Evolutionary conservation across 2,797 vertebrate species (phyloP).

Genomic region (Bryconaethiops microstoma): DNA sequence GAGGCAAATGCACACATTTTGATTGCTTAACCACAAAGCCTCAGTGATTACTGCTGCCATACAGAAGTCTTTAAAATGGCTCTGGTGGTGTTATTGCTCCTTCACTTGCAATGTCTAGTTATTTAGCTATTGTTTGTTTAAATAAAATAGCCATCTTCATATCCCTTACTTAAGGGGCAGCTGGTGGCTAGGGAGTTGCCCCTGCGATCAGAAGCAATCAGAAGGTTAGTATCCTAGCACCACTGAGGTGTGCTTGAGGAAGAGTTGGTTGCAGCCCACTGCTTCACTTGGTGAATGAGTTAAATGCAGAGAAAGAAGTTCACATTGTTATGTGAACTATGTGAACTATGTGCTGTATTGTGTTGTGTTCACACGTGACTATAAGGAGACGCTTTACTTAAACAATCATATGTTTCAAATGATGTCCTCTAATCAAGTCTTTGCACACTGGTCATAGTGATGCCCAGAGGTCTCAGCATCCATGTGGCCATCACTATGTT

Average conservation of each 20-base stretch:
- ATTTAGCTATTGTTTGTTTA: not conserved
- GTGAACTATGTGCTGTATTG: too few relatives aligned
- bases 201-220: too few relatives aligned
- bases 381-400: not conserved
- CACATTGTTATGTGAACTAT: too few relatives aligned
- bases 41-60: not conserved
- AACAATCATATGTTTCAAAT: not conserved
- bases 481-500: not conserved
- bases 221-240: too few relatives aligned
- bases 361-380: too few relatives aligned
- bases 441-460: not conserved
- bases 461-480: not conserved
- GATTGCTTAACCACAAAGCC: not conserved
- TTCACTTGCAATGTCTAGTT: not conserved
- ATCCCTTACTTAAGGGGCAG: too few relatives aligned
- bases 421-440: not conserved
- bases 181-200: too few relatives aligned
- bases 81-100: not conserved
- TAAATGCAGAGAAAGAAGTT: too few relatives aligned
- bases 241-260: too few relatives aligned
- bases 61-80: not conserved
- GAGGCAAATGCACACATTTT: not conserved
- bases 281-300: too few relatives aligned
- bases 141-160: not conserved
- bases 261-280: too few relatives aligned